phyloP scores from a whole-genome alignment of 2,888 invertebrate species.

The Idaea biselata region DNA sequence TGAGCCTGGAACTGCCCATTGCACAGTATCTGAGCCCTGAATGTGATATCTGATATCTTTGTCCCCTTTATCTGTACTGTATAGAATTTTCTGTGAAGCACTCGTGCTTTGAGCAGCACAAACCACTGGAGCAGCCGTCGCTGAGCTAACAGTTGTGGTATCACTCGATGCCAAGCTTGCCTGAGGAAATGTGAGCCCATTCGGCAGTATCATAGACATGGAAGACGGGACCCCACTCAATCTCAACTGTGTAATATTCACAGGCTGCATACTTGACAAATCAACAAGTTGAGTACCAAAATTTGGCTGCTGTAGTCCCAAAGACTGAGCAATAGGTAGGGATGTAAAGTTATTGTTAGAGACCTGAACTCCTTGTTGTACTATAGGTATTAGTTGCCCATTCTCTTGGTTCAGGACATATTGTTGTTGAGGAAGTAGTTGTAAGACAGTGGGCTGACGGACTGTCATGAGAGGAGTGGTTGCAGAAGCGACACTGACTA shows the following conservation, averaged over 20 bases:
- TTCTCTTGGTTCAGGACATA: slow-evolving; percentile 74
- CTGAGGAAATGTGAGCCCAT: slow-evolving; percentile 66
- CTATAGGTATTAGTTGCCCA: slow-evolving; percentile 74
- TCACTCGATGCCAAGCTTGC: slow-evolving; percentile 62
- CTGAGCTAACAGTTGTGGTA: slow-evolving; percentile 70
- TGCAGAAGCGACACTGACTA: slow-evolving; percentile 66
- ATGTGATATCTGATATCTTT: slow-evolving; percentile 74
- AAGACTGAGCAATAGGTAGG: slow-evolving; percentile 59
- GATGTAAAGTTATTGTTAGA: slow-evolving; percentile 70
- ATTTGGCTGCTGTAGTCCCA: slow-evolving; percentile 66
- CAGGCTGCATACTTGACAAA: slow-evolving; percentile 70
- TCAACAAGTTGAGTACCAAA: slow-evolving; percentile 72
- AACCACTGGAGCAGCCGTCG: slow-evolving; percentile 68
- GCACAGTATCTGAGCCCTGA: slow-evolving; percentile 68
- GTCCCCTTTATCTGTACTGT: slow-evolving; percentile 71
- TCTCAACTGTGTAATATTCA: slow-evolving; percentile 69
- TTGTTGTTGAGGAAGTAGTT: slow-evolving; percentile 69
- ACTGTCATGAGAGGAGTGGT: slow-evolving; percentile 71
- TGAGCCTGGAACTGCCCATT: slow-evolving; percentile 71
- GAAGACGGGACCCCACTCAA: slow-evolving; percentile 71
- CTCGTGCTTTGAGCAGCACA: slow-evolving; percentile 72
- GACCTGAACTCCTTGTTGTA: slow-evolving; percentile 70
- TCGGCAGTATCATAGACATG: slow-evolving; percentile 74
- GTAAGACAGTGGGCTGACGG: slow-evolving; percentile 68
- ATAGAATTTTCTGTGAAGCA: slow-evolving; percentile 68